Conservation (phyloP, 2,113 vertebrate species). For the Chelonoidis abingdonii region DNA sequence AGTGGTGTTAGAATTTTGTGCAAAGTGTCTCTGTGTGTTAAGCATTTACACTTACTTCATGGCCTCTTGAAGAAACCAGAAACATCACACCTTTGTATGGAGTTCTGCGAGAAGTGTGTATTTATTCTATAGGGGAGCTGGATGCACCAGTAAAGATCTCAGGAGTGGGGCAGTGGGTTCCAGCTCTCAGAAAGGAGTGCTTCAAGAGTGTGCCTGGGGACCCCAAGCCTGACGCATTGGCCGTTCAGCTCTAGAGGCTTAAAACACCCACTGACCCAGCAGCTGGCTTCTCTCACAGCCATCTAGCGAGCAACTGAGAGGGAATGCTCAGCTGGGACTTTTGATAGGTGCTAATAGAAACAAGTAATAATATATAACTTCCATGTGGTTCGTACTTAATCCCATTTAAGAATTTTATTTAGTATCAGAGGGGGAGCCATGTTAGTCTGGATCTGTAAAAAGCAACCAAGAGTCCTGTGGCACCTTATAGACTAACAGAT, state of each 20-base stretch:
- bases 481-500: too few species aligned
- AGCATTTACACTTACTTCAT: background rate
- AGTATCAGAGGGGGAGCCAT: too few species aligned
- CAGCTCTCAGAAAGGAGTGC: background rate
- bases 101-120: background rate
- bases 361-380: background rate
- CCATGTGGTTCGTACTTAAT: accelerated
- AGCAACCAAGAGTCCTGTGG: too few species aligned
- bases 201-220: background rate
- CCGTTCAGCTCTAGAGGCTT: background rate
- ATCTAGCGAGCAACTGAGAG: background rate
- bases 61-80: background rate
- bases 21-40: background rate
- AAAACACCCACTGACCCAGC: background rate
- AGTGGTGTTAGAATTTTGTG: background rate
- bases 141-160: background rate
- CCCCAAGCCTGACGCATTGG: background rate
- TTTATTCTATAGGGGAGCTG: background rate
- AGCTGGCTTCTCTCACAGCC: background rate
- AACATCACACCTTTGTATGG: background rate
- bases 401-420: too few species aligned
- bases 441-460: too few species aligned
- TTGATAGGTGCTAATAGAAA: background rate
- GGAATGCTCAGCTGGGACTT: background rate
- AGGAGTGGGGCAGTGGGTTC: background rate